Percentiles rank a stretch among this genome's conserved stretches.
phyloP scores from a whole-genome alignment of 1,140 invertebrate species.

The Rhizoglyphus robini region DNA sequence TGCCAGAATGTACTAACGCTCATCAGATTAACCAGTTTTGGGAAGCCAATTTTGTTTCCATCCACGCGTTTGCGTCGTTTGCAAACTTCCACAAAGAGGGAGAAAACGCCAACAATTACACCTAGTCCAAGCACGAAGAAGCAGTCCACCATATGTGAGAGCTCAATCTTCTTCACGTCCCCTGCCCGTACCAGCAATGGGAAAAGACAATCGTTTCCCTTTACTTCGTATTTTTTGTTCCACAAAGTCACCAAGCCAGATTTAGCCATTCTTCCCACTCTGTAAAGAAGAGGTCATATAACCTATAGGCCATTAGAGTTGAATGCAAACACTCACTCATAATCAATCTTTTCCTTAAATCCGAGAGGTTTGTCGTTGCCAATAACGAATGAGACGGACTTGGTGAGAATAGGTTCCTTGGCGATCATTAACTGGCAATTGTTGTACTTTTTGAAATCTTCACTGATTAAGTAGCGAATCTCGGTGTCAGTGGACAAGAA shows the following conservation, averaged over 20 bases:
- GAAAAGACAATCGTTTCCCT: slow-evolving; percentile 61
- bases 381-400: slow-evolving; percentile 33
- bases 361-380: neutral
- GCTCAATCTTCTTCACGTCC: slow-evolving; percentile 64
- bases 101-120: slow-evolving; percentile 29
- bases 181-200: slow-evolving; percentile 36
- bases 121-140: slow-evolving; percentile 64
- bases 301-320: too few relatives aligned
- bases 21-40: neutral
- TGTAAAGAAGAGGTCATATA: too few relatives aligned
- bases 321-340: slow-evolving; percentile 44
- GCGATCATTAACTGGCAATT: slow-evolving; percentile 35
- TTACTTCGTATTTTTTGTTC: slow-evolving; percentile 57
- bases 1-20: neutral
- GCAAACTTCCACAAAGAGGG: slow-evolving; percentile 19
- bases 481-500: slow-evolving; percentile 20
- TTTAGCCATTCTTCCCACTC: slow-evolving; percentile 60
- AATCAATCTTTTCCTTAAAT: slow-evolving; percentile 30
- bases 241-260: slow-evolving; percentile 70
- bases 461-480: slow-evolving; percentile 24
- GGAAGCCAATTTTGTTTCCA: too few relatives aligned
- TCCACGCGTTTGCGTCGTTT: too few relatives aligned
- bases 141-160: slow-evolving; percentile 77
- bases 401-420: slow-evolving; percentile 57
- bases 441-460: slow-evolving; percentile 22